phyloP scores from a whole-genome alignment of 2,888 invertebrate species.

The Plemyria rubiginata region DNA sequence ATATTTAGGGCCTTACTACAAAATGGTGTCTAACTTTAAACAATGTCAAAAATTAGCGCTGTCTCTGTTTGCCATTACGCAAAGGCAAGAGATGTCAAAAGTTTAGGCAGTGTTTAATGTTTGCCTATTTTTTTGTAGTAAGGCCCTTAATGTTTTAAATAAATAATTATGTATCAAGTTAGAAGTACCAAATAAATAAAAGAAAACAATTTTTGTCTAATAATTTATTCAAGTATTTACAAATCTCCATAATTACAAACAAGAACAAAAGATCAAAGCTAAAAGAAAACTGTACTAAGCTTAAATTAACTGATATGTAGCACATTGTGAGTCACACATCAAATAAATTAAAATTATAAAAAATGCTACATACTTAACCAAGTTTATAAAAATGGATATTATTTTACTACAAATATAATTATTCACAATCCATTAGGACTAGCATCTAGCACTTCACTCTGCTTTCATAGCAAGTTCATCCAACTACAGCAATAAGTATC shows the following conservation, averaged over 20 bases:
- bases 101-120: too few relatives aligned
- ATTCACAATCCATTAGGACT: slow-evolving; percentile 21
- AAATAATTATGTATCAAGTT: too few relatives aligned
- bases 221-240: slow-evolving; percentile 61
- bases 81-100: too few relatives aligned
- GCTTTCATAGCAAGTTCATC: too few relatives aligned
- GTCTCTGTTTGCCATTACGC: too few relatives aligned
- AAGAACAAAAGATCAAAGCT: slow-evolving; percentile 35
- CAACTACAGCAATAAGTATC: too few relatives aligned
- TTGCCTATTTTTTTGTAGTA: too few relatives aligned
- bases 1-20: too few relatives aligned
- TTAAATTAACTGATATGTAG: slow-evolving; percentile 53
- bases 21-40: too few relatives aligned
- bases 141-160: too few relatives aligned
- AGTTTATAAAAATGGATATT: slow-evolving; percentile 2
- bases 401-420: slow-evolving; percentile 1
- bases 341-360: slow-evolving; percentile 47
- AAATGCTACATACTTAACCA: slow-evolving; percentile 26
- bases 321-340: slow-evolving; percentile 56
- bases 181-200: not conserved
- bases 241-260: slow-evolving; percentile 53
- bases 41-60: too few relatives aligned
- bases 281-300: slow-evolving; percentile 36
- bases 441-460: slow-evolving; percentile 13
- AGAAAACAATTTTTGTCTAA: slow-evolving; percentile 42